Evolutionary conservation across 2,113 vertebrate genomes (phyloP).

Genomic region (Neodon shergylaensis): DNA sequence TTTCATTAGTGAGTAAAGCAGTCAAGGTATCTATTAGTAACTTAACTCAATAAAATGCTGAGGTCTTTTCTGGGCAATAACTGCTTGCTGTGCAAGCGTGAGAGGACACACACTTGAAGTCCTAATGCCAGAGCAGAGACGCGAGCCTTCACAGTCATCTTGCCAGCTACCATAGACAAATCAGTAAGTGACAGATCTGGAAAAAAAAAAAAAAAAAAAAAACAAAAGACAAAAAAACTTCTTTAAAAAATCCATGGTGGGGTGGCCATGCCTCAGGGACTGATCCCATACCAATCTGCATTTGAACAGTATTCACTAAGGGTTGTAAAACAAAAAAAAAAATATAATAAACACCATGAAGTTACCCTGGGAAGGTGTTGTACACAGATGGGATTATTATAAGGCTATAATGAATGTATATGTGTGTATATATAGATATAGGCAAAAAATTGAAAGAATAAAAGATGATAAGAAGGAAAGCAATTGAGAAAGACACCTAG

Average conservation of each 20-base stretch:
- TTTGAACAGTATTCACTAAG: too few species aligned
- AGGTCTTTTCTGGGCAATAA: background rate
- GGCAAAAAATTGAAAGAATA: background rate
- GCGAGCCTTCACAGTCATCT: background rate
- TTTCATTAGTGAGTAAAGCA: background rate
- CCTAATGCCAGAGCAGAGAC: background rate
- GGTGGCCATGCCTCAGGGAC: background rate
- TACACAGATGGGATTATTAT: background rate
- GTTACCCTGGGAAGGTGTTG: fast-evolving
- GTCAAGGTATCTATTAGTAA: background rate
- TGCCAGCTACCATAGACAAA: background rate
- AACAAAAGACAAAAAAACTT: too few species aligned
- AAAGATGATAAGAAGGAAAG: background rate
- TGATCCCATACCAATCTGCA: background rate
- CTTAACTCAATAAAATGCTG: background rate
- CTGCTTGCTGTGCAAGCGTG: background rate
- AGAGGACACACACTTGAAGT: background rate
- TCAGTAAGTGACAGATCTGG: background rate
- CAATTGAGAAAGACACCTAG: background rate
- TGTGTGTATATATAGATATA: background rate
- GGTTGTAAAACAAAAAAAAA: background rate
- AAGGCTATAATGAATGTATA: background rate
- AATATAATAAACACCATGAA: too few species aligned
- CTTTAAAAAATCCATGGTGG: background rate
- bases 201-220: background rate